Evolutionary conservation across 2,797 vertebrate species (phyloP).

Genomic region (Cyprinella venusta): DNA sequence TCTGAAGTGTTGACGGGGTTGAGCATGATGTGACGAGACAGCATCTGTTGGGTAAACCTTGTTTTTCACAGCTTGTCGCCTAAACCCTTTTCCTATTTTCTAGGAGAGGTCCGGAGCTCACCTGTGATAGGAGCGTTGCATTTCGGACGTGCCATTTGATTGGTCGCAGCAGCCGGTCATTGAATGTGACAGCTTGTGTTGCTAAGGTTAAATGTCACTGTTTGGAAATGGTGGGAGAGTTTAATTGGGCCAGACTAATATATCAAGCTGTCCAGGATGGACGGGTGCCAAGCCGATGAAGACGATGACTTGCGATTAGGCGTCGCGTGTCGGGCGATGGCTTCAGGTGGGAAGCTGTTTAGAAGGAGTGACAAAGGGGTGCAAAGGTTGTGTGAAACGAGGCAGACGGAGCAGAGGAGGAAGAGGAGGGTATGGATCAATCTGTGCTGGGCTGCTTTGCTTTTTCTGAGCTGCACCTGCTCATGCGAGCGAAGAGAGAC

Average conservation of each 20-base stretch:
- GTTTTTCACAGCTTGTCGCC: not conserved
- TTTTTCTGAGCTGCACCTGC: slow-evolving; percentile 66
- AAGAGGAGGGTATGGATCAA: slow-evolving; percentile 50
- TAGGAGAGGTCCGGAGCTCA: not conserved
- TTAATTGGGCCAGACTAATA: slow-evolving; percentile 46
- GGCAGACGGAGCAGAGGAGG: slow-evolving; percentile 41
- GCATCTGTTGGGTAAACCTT: slow-evolving; percentile 29
- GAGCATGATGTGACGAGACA: slow-evolving; percentile 40
- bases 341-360: slow-evolving; percentile 30
- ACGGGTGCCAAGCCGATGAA: slow-evolving; percentile 6
- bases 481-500: slow-evolving; percentile 71
- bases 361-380: slow-evolving; percentile 41
- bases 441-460: slow-evolving; percentile 58
- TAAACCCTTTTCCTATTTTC: slow-evolving; percentile 7
- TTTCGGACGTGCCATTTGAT: slow-evolving; percentile 20
- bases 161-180: not conserved
- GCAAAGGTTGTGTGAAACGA: slow-evolving; percentile 45
- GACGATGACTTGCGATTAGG: slow-evolving; percentile 8
- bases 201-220: slow-evolving; percentile 53
- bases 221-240: slow-evolving; percentile 32
- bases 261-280: slow-evolving; percentile 44
- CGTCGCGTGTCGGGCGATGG: not conserved
- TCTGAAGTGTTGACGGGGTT: slow-evolving; percentile 15
- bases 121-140: not conserved
- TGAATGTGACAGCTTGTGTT: slow-evolving; percentile 40